phyloP scores from a whole-genome alignment of 2,113 vertebrate species.

The Bufo bufo region DNA sequence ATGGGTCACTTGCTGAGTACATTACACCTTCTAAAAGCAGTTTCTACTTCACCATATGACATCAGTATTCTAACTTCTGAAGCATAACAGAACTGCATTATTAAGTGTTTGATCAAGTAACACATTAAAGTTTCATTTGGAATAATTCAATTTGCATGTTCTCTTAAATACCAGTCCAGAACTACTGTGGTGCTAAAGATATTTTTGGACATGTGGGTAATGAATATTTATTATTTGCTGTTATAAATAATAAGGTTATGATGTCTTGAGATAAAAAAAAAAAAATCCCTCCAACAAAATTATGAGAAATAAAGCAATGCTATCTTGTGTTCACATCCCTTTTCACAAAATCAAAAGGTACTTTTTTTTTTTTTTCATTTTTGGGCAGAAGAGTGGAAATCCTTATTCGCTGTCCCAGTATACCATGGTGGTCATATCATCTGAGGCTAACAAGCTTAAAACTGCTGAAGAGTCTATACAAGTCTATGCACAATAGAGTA shows the following conservation, averaged over 20 bases:
- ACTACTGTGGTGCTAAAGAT: not conserved
- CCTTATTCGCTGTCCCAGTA: not conserved
- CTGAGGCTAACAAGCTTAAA: not conserved
- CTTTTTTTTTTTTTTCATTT: not conserved
- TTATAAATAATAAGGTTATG: not conserved
- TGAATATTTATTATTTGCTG: not conserved
- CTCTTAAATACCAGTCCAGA: not conserved
- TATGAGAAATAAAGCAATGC: not conserved
- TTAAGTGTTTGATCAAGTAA: not conserved
- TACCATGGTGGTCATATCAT: too few relatives aligned
- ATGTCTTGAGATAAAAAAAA: not conserved
- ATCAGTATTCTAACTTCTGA: not conserved
- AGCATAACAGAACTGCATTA: not conserved
- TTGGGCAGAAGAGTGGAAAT: not conserved
- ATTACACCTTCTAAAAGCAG: not conserved
- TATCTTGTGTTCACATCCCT: not conserved
- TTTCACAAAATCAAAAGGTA: not conserved
- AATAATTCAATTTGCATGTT: not conserved
- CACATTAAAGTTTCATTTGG: not conserved
- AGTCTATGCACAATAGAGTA: too few relatives aligned
- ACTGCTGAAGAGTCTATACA: not conserved
- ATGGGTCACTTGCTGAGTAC: constrained; percentile 1
- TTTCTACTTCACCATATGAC: not conserved
- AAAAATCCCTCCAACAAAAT: not conserved
- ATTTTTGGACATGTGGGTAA: not conserved